Evolutionary conservation across 2,113 vertebrate genomes (phyloP), one percentile per base, ranked within the genome.

Genomic region (Empidonax traillii): DNA sequence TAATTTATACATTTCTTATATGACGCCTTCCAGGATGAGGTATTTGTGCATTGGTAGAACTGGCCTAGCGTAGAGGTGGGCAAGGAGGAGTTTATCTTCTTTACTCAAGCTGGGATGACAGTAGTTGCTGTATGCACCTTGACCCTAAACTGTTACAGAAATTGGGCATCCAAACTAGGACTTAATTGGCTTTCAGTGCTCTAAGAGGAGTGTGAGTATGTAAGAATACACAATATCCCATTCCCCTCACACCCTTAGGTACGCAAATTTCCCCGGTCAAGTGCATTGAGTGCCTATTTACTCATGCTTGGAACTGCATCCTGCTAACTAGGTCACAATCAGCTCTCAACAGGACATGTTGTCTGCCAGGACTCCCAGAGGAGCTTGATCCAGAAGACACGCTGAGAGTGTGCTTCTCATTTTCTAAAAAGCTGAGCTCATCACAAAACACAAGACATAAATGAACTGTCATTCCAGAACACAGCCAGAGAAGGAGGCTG

Each of bases 301-400:
- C 19, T 87, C 53, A 46, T 49, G 67, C 31, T 72, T 88, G 63
- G 43, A 85, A 53, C 22, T n/a, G 23, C 85, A 69, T 85, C 61
- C 52, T 61, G 44, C 77, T 94, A 85, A 81, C 44, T 82, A 92
- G 93, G 74, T 87, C 87, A 68, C 69, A 93, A 79, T 66, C 56
- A 68, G n/a, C 82, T 85, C 44, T 93, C 79, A 46, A 77, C 58
- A 66, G 92, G 58, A 69, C 8, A 6, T 53, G 53, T 65, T 89
- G 76, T 90, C 92, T 87, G 85, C 79, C 85, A 76, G 75, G 90
- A 53, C 43, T 85, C 82, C 89, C 75, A 58, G 85, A 85, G 71
- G 85, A 90, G 9, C 62, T 73, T 3, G 0, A 46, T 90, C 67
- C 82, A 85, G 74, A 46, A 85, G 46, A 49, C 44, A 43, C 0